These are phyloP conservation scores for Sebastes umbrosus DNA, from an alignment of 2,797 vertebrate species.

Conservation along the genomic window DNA sequence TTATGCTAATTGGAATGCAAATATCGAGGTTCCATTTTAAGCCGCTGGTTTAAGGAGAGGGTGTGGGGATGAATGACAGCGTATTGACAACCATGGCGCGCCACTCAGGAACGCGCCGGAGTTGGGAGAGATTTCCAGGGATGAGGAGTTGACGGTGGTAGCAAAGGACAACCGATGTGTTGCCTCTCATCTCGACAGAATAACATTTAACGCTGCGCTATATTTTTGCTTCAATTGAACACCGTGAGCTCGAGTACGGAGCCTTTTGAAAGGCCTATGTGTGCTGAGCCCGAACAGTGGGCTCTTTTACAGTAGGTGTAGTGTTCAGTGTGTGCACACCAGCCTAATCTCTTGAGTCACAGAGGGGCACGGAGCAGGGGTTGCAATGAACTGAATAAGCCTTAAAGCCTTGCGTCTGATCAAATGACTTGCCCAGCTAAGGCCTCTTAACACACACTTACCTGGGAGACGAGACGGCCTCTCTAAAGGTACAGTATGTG, in stretches of 20 bases:
- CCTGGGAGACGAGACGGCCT: conserved; percentile 34
- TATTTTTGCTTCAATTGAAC: conserved; percentile 63
- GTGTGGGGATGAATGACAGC: conserved; percentile 57
- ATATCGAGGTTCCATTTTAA: conserved; percentile 78
- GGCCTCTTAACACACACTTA: conserved; percentile 63
- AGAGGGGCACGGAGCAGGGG: conserved; percentile 50
- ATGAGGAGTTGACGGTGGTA: conserved; percentile 48
- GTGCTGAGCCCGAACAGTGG: conserved; percentile 51
- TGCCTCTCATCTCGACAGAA: conserved; percentile 65
- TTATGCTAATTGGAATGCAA: conserved; percentile 84
- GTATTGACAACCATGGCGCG: conserved; percentile 70
- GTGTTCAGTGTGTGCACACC: conserved; percentile 55
- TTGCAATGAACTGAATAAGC: conserved; percentile 64
- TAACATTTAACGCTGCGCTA: conserved; percentile 62
- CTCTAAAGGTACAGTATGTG: conserved; percentile 35
- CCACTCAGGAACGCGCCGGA: conserved; percentile 43
- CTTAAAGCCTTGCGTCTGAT: conserved; percentile 57
- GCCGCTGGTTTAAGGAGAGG: conserved; percentile 67
- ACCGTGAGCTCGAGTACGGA: conserved; percentile 48
- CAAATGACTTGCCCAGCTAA: conserved; percentile 62
- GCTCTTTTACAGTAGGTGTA: conserved; percentile 58
- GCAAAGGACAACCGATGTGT: conserved; percentile 56
- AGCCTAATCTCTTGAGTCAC: conserved; percentile 64
- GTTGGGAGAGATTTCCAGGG: conserved; percentile 47
- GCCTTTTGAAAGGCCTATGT: conserved; percentile 51